A percentile compares a stretch with the other conserved stretches of the same genome.
phyloP scores from a whole-genome alignment of 2,888 invertebrate species.

The Cosmopolites sordidus region DNA sequence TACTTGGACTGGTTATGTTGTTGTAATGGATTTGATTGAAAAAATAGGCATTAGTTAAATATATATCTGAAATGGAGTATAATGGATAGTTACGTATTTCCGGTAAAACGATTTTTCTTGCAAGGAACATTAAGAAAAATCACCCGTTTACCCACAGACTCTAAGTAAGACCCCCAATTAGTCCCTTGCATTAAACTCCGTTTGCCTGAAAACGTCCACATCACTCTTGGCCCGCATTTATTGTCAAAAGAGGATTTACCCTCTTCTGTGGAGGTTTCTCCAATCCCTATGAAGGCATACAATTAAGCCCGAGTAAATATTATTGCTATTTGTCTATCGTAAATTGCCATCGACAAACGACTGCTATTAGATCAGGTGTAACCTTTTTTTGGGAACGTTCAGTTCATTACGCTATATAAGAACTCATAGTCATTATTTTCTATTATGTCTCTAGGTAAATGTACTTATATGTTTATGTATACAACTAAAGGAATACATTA shows the following conservation, averaged over 20 bases:
- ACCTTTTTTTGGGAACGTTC: too few relatives aligned
- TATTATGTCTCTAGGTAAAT: too few relatives aligned
- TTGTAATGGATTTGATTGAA: too few relatives aligned
- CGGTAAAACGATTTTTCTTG: not conserved
- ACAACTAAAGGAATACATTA: too few relatives aligned
- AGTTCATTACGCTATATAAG: too few relatives aligned
- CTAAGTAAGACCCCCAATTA: constrained; percentile 11
- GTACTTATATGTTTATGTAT: too few relatives aligned
- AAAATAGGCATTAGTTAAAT: too few relatives aligned
- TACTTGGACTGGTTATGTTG: too few relatives aligned
- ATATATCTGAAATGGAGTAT: too few relatives aligned
- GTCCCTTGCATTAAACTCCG: constrained; percentile 16
- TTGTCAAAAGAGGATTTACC: constrained; percentile 20
- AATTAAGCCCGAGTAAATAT: not conserved
- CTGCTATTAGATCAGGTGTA: too few relatives aligned
- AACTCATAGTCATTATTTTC: too few relatives aligned
- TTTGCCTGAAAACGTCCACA: constrained; percentile 14
- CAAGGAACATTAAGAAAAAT: not conserved
- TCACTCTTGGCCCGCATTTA: constrained; percentile 22
- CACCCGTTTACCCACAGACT: not conserved
- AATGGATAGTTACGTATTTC: too few relatives aligned
- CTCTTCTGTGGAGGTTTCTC: constrained; percentile 21
- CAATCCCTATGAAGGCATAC: not conserved
- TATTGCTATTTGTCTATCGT: not conserved
- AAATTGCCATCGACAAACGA: not conserved